Conservation (phyloP, 2,113 vertebrate genomes). For the Rhabdornis inornatus region DNA sequence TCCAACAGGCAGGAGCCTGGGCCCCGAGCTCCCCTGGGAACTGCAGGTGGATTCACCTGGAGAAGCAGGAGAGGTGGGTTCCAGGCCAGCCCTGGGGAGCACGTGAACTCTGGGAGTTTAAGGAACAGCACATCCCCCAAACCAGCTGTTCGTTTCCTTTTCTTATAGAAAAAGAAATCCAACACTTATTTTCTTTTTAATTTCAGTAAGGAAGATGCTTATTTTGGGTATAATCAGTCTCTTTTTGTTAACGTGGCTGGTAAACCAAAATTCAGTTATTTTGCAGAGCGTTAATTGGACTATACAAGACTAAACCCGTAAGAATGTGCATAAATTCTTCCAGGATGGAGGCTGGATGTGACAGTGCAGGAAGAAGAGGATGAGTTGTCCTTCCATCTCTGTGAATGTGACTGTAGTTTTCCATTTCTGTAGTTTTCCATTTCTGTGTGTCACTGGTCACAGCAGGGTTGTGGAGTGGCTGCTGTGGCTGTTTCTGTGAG, state of each 20-base stretch:
- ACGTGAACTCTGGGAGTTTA: not conserved
- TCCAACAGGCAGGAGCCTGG: not conserved
- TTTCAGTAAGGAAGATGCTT: not conserved
- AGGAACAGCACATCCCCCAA: not conserved
- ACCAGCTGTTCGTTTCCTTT: constrained; percentile 27
- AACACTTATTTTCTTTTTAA: not conserved
- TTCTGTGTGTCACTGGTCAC: not conserved
- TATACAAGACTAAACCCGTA: not conserved
- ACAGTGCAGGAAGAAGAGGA: not conserved
- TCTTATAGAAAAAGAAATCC: constrained; percentile 40
- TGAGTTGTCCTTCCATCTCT: not conserved
- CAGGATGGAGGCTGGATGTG: not conserved
- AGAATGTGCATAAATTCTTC: not conserved
- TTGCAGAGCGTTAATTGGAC: not conserved
- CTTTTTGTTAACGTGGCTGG: not conserved
- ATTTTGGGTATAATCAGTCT: not conserved
- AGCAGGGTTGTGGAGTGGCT: not conserved
- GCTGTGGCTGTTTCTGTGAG: not conserved
- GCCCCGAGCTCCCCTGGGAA: not conserved
- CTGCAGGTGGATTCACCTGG: not conserved
- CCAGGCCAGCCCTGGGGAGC: not conserved
- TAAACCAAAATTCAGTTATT: not conserved
- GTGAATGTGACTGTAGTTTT: not conserved
- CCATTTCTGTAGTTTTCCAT: not conserved
- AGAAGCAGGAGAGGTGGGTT: not conserved